A percentile compares a stretch with the other conserved stretches of the same genome.
Evolutionary conservation across 2,797 vertebrate species (phyloP).

Genomic region (Hipposideros larvatus): DNA sequence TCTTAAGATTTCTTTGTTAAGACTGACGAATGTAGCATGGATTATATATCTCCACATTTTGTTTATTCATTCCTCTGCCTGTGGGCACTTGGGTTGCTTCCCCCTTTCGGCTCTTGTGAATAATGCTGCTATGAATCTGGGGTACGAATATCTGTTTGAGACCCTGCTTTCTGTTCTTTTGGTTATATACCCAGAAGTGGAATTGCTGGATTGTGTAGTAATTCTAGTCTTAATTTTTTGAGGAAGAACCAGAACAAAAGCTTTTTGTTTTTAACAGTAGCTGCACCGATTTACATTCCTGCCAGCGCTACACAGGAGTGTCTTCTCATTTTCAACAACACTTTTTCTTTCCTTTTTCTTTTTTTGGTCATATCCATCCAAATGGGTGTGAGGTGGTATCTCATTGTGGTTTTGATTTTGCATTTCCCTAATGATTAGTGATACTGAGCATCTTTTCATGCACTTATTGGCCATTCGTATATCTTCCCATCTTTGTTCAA

Average conservation of each 20-base stretch:
- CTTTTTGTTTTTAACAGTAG: not conserved
- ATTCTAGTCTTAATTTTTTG: not conserved
- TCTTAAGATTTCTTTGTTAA: not conserved
- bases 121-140: not conserved
- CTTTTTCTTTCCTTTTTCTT: not conserved
- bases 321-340: not conserved
- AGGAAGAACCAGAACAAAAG: not conserved
- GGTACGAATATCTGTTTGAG: not conserved
- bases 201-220: not conserved
- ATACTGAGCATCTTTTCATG: not conserved
- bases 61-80: not conserved
- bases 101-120: not conserved
- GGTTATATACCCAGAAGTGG: not conserved
- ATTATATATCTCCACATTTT: not conserved
- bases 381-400: not conserved
- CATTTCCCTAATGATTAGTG: not conserved
- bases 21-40: not conserved
- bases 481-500: not conserved
- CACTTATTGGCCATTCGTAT: not conserved
- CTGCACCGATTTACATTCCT: not conserved
- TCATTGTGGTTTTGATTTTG: constrained; percentile 11
- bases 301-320: not conserved
- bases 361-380: not conserved
- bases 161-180: not conserved
- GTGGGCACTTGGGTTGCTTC: not conserved